Evolutionary conservation across 2,113 vertebrate species (phyloP), one percentile per base, ranked within the genome.

Genomic region (Apeltes quadracus): DNA sequence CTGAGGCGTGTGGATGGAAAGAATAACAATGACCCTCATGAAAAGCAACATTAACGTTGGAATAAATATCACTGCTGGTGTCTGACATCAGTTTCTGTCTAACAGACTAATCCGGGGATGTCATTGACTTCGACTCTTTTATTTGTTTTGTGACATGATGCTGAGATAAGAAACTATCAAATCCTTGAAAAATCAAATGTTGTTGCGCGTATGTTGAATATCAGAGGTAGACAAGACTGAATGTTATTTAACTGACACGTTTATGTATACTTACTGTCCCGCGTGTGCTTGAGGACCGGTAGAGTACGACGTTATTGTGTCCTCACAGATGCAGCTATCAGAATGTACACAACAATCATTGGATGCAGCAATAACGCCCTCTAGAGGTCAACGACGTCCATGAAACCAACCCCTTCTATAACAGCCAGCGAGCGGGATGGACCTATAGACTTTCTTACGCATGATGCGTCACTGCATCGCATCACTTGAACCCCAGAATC

Each of bases 1-100:
- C 34, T 74, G 75, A 53, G 34, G 57, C 56, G 50, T 81, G 78
- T 44, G 76, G 72, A 82, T 39, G 75, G 81, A 87, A 86, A 86
- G 54, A 79, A 79, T 69, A 79, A 79, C 64, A 55, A 20, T 32
- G 36, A 12, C 18, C 6, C 34, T 43, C 59, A 50, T 18, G 18
- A 69, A 39, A 78, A 77, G 63, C n/a, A 15, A 69, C 41, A 72
- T 80, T 20, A 55, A 62, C 55, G 58, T 71, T 80, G 14, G 59
- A 65, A 9, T 58, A 54, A 71, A 67, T n/a, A 20, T 32, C 66
- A 67, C 27, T 57, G 48, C 65, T 29, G 41, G 13, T 36, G 43
- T 81, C 51, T 55, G 44, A 56, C 74, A 54, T 65, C 46, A 46
- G 51, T 46, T 51, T 32, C 34, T 22, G 50, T 48, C 62, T 25